Evolutionary conservation across 1,140 invertebrate species (phyloP), one percentile per base, ranked within the genome.

Genomic region (Vollenhovia emeryi): DNA sequence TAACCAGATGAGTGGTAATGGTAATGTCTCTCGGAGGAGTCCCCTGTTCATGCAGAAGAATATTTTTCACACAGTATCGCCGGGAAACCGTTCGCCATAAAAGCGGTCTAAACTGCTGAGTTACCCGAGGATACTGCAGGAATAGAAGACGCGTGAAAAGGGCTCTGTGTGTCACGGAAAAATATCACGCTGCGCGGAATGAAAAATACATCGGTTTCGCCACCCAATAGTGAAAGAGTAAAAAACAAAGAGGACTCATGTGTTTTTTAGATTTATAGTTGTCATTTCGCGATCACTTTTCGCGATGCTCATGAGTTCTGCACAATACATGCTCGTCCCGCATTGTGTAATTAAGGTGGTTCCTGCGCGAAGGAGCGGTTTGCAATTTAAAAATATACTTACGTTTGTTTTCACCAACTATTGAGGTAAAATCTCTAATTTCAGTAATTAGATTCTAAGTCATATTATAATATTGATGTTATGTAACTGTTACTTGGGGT

Each of bases 1-100:
- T 76, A 76, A 57, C 50, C 69, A 79, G 76, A 66, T 60, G 50
- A 87, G 71, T 88, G 89, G 60, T 69, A 85, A 86, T 84, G 57
- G 74, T 76, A 76, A 76, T 76, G 80, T 84, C 60, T 84, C 80
- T 84, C 80, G 40, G 40, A 45, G 80, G 71, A 62, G 73, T 62
- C 48, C 27, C 71, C 80, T 55, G 69, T 75, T 76, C 80, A 62
- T 76, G 55, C 69, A 50, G 71, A 40, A 84, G 80, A 76, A 76
- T 60, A 84, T 84, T 84, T 84, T 84, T 84, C 80, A 84, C 30
- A 55, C 71, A 36, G 55, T 64, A 84, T 84, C 80, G 57, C 27
- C 33, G 80, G 45, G 71, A 74, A 84, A 76, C 69, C 80, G 71
- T 76, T 84, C 57, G 71, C 71, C 30, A 62, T 84, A 84, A 84